Evolutionary conservation across 2,888 invertebrate genomes (phyloP).

Genomic region (Abrostola triplasia): DNA sequence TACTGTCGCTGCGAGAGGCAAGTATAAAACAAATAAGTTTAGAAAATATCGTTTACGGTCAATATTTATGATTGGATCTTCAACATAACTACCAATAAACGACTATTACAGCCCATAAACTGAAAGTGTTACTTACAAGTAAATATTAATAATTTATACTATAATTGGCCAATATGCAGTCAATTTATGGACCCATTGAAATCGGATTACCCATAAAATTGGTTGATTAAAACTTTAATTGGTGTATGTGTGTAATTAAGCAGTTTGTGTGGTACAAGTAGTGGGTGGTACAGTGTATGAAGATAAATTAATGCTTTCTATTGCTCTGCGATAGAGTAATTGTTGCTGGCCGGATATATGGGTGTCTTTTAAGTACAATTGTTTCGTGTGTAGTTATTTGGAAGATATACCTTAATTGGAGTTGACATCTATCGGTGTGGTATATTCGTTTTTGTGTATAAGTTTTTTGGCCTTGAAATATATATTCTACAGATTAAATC

Average conservation of each 20-base stretch:
- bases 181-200: constrained; percentile 49
- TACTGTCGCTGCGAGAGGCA: too few species aligned
- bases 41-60: too few species aligned
- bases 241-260: constrained; percentile 53
- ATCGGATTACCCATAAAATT: constrained; percentile 54
- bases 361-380: constrained; percentile 23
- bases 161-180: constrained; percentile 32
- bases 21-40: too few species aligned
- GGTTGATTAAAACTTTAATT: constrained; percentile 56
- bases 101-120: not conserved
- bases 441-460: not conserved
- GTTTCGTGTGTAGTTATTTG: constrained; percentile 18
- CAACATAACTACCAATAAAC: constrained; percentile 4
- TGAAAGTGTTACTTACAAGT: constrained; percentile 10
- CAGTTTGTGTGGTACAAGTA: constrained; percentile 29
- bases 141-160: constrained; percentile 32
- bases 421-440: constrained; percentile 12
- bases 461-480: too few species aligned
- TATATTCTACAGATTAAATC: too few species aligned
- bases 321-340: constrained; percentile 20
- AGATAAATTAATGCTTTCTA: constrained; percentile 56
- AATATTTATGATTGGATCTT: too few species aligned
- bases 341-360: constrained; percentile 17
- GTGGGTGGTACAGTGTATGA: constrained; percentile 40
- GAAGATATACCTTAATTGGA: constrained; percentile 31